Evolutionary conservation across 2,113 vertebrate species (phyloP), one percentile per base, ranked within the genome.

Genomic region (Prunella fulvescens): DNA sequence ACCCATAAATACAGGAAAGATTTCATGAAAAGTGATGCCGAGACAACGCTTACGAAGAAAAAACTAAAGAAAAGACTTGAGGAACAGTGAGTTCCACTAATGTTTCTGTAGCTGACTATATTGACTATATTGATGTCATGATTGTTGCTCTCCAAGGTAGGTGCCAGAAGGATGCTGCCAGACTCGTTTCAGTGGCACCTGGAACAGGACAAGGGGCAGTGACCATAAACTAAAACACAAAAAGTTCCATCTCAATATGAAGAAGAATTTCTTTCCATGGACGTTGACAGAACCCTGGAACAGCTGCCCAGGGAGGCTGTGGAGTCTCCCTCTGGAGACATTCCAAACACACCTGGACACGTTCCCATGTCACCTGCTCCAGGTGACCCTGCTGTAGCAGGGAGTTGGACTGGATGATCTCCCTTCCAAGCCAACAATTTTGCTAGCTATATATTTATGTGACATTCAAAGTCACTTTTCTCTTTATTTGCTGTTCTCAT

Each of bases 11-110:
- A 98, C 95, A 98, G 98, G 47, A 98, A 96, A 79, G 97, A 98
- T 50, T 97, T 99, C 29, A 97, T 98, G 86, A 98, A 98, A 88
- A 98, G 98, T n/a, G 96, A 98, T 17, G 92, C 93, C 0, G 99
- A 99, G 96, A 96, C 89, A 40, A 91, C 51, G 2, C 98, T 99
- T 91, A 95, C 96, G 11, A 99, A 98, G 94, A 96, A 97, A 62
- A 98, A 98, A 5, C 97, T 99, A 1, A 98, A 99, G 88, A 97
- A 96, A 93, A 97, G 99, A 77, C 98, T 99, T 69, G 98, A 98
- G 77, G 98, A 99, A 65, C 98, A 99, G 99, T 99, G 90, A 98
- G 99, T 98, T 51, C 64, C 5, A 3, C 17, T 70, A 2, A 11
- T 16, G 5, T 17, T 45, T 67, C 44, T 74, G 10, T 60, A 37